phyloP scores from a whole-genome alignment of 2,113 vertebrate genomes.

The Centropus unirufus region DNA sequence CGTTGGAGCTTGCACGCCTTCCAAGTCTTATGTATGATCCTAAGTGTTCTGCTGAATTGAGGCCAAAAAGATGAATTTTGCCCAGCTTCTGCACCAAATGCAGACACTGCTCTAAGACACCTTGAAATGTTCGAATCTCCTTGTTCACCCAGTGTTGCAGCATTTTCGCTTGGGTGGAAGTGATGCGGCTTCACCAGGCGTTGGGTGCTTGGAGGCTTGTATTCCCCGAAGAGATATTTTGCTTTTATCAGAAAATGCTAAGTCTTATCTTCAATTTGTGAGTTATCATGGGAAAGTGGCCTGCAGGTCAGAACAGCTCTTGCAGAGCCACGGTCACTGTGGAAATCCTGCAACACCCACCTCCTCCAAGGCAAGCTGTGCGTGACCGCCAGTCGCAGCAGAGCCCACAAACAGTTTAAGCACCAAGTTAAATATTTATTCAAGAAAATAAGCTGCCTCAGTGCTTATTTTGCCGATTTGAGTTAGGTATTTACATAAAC shows the following conservation, averaged over 20 bases:
- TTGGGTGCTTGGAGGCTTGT: neutral
- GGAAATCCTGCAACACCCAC: neutral
- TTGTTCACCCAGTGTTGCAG: neutral
- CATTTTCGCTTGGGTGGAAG: neutral
- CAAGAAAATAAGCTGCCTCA: neutral
- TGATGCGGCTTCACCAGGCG: fast-evolving
- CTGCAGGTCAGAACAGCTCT: neutral
- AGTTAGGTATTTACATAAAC: conserved; percentile 52
- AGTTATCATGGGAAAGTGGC: neutral
- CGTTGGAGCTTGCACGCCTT: neutral
- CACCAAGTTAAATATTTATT: conserved; percentile 6
- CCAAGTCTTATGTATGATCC: neutral
- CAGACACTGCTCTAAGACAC: neutral
- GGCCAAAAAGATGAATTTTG: conserved; percentile 21
- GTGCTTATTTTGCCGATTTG: conserved; percentile 35
- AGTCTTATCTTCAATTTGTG: neutral
- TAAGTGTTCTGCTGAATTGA: conserved; percentile 41
- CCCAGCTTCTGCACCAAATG: neutral
- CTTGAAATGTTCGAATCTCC: neutral
- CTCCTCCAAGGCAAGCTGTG: fast-evolving
- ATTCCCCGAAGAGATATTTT: neutral
- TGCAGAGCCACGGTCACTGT: neutral
- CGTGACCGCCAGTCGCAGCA: neutral
- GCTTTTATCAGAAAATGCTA: neutral
- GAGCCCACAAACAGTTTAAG: neutral